Evolutionary conservation across 2,888 invertebrate genomes (phyloP).

Genomic region (Nebria salina): DNA sequence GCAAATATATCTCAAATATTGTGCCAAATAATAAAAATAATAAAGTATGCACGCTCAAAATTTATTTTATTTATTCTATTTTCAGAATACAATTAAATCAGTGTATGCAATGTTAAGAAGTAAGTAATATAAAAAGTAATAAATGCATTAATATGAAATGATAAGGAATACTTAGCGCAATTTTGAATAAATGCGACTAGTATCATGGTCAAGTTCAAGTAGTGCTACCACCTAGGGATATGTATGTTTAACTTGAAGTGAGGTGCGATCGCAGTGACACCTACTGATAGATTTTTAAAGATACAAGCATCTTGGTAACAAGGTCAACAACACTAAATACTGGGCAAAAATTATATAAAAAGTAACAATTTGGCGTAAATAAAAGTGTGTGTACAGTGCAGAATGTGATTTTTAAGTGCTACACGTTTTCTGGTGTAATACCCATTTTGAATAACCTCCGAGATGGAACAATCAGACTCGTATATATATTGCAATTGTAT

Average conservation of each 20-base stretch:
- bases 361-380: slow-evolving; percentile 45
- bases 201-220: slow-evolving; percentile 39
- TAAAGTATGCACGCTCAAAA: slow-evolving; percentile 45
- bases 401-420: slow-evolving; percentile 45
- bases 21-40: slow-evolving; percentile 45
- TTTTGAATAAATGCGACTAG: slow-evolving; percentile 28
- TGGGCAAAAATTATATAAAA: slow-evolving; percentile 47
- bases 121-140: not conserved
- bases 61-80: not conserved
- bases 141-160: not conserved
- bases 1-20: slow-evolving; percentile 43
- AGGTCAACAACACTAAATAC: slow-evolving; percentile 60
- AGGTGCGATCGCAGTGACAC: slow-evolving; percentile 35
- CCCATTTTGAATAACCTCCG: slow-evolving; percentile 43
- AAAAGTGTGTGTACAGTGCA: slow-evolving; percentile 43
- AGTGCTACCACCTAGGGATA: slow-evolving; percentile 43
- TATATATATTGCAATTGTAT: slow-evolving; percentile 48
- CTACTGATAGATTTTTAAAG: slow-evolving; percentile 51
- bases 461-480: slow-evolving; percentile 45
- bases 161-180: not conserved
- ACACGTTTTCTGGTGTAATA: slow-evolving; percentile 29
- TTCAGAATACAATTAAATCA: not conserved
- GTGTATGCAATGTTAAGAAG: not conserved
- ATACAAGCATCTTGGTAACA: slow-evolving; percentile 62
- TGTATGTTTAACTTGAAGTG: slow-evolving; percentile 39